phyloP scores from a whole-genome alignment of 2,888 invertebrate genomes.

The Cerceris ruficornis region DNA sequence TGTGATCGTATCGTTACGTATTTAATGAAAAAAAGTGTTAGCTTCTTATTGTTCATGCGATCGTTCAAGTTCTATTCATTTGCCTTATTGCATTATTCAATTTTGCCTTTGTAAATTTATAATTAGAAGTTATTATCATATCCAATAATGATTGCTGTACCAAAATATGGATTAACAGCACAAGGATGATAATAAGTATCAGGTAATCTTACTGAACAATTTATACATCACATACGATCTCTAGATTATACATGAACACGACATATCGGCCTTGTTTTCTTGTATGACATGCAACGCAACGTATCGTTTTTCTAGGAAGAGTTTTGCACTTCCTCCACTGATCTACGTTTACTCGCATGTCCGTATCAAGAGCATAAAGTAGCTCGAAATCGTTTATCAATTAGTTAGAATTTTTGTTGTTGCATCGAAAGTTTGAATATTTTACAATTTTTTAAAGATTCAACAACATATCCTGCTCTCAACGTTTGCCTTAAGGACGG shows the following conservation, averaged over 20 bases:
- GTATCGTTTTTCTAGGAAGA: background rate
- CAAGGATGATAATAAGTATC: background rate
- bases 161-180: too few relatives aligned
- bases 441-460: background rate
- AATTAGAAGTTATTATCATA: too few relatives aligned
- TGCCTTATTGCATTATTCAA: too few relatives aligned
- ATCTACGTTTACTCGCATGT: background rate
- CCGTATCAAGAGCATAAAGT: background rate
- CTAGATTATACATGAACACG: background rate
- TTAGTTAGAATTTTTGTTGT: background rate
- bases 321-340: background rate
- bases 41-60: too few relatives aligned
- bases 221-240: background rate
- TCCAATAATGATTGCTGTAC: too few relatives aligned
- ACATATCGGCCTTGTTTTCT: background rate
- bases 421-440: too few relatives aligned
- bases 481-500: background rate
- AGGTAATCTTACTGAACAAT: background rate
- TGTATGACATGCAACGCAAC: constrained; percentile 1
- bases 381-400: background rate
- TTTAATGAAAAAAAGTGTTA: too few relatives aligned
- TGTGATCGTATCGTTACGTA: too few relatives aligned
- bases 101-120: too few relatives aligned
- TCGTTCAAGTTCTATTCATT: too few relatives aligned
- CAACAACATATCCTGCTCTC: background rate